Percentiles rank a stretch among this genome's conserved stretches.
phyloP scores from a whole-genome alignment of 2,888 invertebrate species.

The Caenorhabditis sp. region DNA sequence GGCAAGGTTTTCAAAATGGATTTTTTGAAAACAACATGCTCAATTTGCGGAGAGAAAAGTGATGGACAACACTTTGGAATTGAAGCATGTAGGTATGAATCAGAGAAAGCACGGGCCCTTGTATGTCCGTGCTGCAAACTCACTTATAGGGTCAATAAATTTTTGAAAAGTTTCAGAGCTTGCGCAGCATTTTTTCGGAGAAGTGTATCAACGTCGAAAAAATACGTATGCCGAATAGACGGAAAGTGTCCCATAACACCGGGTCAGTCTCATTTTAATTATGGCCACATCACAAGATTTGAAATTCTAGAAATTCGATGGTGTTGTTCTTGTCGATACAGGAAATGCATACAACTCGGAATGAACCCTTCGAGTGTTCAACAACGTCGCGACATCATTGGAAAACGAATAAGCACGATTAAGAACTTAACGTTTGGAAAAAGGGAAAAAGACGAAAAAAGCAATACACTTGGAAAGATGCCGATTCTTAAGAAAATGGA shows the following conservation, averaged over 20 bases:
- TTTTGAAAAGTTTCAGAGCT: conserved; percentile 15
- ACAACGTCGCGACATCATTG: conserved; percentile 29
- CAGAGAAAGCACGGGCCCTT: no score
- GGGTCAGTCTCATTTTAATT: conserved; percentile 11
- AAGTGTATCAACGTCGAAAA: conserved; percentile 24
- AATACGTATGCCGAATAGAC: conserved; percentile 19
- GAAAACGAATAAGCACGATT: conserved; percentile 16
- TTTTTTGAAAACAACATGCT: conserved; percentile 1
- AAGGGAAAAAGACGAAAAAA: background rate
- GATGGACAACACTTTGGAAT: conserved; percentile 37
- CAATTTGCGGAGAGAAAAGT: conserved; percentile 25
- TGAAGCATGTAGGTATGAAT: conserved; percentile 20
- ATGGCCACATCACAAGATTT: background rate
- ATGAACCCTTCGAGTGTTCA: conserved; percentile 26
- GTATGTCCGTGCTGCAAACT: no score
- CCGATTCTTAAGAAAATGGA: conserved; percentile 26
- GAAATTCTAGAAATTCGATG: conserved; percentile 25
- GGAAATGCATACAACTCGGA: conserved; percentile 23
- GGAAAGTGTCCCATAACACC: conserved; percentile 28
- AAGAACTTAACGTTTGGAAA: no score
- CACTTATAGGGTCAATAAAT: no score
- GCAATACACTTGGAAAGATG: conserved; percentile 11
- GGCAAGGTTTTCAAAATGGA: no score
- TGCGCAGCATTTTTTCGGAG: conserved; percentile 40
- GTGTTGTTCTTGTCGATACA: conserved; percentile 27